Evolutionary conservation across 2,888 invertebrate species (phyloP), one percentile per base, ranked within the genome.

Genomic region (Eurytoma adleriae): DNA sequence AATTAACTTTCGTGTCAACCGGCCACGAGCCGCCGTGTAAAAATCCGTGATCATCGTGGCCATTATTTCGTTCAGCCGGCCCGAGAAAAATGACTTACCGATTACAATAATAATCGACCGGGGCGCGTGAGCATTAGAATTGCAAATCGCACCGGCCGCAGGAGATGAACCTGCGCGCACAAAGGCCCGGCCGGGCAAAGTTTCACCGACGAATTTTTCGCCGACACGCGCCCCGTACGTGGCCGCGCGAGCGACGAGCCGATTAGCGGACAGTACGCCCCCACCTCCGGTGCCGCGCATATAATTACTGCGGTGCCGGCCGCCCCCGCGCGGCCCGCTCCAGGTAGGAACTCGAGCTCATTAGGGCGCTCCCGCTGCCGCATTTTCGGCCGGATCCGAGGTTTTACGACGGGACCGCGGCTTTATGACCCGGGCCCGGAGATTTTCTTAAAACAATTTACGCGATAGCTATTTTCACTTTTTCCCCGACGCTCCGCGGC

Each of bases 331-430:
- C 24, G 24, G 13, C 40, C 16, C 24, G 54, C 18, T n/a, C n/a
- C 80, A 81, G 81, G 81, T 81, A 81, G 66, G 74, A 70, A 78
- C 66, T 52, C 70, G 50, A 74, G 67, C 69, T 78, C 74, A 74
- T 81, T 78, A 81, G 52, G 48, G 62, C 56, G n/a, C 70, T 59
- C 79, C 3, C 56, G 56, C 40, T 40, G 78, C 69, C 56, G 64
- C n/a, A 7, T 64, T 18, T 40, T 40, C 40, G 40, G 40, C 40
- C 40, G 40, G 10, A 10, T 40, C 50, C 70, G 59, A 30, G 67
- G 70, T 78, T 80, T 80, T 80, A 80, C 62, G 78, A 78, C 66
- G 59, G 52, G 40, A 24, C 54, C 12, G 18, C 68, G 52, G 48
- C 18, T 73, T 77, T 75, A 79, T 66, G 79, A 18, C 27, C 40